Evolutionary conservation across 2,113 vertebrate genomes (phyloP).

Genomic region (Taxidea taxus): DNA sequence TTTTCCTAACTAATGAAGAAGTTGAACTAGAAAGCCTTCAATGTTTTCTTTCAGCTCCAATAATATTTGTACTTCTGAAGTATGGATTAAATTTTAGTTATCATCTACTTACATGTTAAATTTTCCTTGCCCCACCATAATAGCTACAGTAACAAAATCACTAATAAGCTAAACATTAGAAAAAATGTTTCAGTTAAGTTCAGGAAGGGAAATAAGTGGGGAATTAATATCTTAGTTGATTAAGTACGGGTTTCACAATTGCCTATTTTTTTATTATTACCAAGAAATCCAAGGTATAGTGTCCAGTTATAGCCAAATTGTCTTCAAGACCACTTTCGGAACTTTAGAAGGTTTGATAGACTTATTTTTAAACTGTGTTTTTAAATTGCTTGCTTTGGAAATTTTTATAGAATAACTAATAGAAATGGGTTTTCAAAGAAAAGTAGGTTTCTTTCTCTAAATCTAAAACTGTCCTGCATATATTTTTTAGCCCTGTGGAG

Average conservation of each 20-base stretch:
- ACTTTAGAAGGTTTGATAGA: neutral
- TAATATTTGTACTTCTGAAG: conserved; percentile 25
- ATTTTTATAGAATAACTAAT: conserved; percentile 11
- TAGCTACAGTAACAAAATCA: conserved; percentile 27
- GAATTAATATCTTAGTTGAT: conserved; percentile 17
- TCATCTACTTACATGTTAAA: conserved; percentile 21
- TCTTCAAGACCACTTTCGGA: neutral
- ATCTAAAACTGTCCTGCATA: neutral
- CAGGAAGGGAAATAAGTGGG: neutral
- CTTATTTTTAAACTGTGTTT: neutral
- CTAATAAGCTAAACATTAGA: neutral
- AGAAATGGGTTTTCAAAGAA: conserved; percentile 36
- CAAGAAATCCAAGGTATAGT: conserved; percentile 7
- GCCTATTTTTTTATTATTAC: neutral
- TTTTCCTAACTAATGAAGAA: conserved; percentile 4
- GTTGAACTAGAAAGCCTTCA: neutral
- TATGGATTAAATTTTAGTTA: neutral
- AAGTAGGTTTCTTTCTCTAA: neutral
- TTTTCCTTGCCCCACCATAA: neutral
- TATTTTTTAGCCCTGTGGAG: neutral
- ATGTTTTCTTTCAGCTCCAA: neutral
- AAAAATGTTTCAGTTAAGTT: conserved; percentile 45
- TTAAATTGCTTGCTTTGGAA: neutral
- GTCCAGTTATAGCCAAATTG: neutral
- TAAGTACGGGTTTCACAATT: conserved; percentile 48